phyloP scores from a whole-genome alignment of 1,140 invertebrate genomes.

The Drosophila fuyamai region DNA sequence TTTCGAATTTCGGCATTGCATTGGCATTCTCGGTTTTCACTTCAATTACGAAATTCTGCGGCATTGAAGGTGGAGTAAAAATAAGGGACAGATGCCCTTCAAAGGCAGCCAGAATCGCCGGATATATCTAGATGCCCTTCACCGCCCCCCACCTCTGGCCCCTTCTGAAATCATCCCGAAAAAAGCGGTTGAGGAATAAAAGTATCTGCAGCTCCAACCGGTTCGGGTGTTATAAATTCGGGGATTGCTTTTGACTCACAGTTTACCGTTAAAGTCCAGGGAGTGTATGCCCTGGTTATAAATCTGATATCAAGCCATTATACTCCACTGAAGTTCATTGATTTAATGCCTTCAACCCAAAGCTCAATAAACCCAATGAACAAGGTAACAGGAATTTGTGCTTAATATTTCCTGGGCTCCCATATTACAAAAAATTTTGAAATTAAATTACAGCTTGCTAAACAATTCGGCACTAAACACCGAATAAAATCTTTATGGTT shows the following conservation, averaged over 20 bases:
- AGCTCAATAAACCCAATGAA: slow-evolving; percentile 26
- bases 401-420: slow-evolving; percentile 9
- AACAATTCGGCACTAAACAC: neutral
- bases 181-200: slow-evolving; percentile 17
- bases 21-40: slow-evolving; percentile 73
- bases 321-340: slow-evolving; percentile 46
- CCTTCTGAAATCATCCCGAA: slow-evolving; percentile 4
- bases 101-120: slow-evolving; percentile 29
- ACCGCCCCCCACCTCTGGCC: neutral
- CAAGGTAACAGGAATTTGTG: slow-evolving; percentile 25
- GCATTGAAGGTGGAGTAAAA: neutral
- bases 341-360: slow-evolving; percentile 33
- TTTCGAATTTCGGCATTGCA: slow-evolving; percentile 71
- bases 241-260: slow-evolving; percentile 58
- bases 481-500: neutral
- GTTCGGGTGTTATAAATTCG: slow-evolving; percentile 66
- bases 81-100: slow-evolving; percentile 59
- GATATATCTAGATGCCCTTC: slow-evolving; percentile 25
- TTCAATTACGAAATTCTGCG: slow-evolving; percentile 66
- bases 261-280: slow-evolving; percentile 69
- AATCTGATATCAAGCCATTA: slow-evolving; percentile 59
- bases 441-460: neutral
- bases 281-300: slow-evolving; percentile 43
- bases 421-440: neutral
- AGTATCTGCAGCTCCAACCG: slow-evolving; percentile 39